Conservation (phyloP, 2,888 invertebrate genomes). For the Ryuthela nishihirai region DNA sequence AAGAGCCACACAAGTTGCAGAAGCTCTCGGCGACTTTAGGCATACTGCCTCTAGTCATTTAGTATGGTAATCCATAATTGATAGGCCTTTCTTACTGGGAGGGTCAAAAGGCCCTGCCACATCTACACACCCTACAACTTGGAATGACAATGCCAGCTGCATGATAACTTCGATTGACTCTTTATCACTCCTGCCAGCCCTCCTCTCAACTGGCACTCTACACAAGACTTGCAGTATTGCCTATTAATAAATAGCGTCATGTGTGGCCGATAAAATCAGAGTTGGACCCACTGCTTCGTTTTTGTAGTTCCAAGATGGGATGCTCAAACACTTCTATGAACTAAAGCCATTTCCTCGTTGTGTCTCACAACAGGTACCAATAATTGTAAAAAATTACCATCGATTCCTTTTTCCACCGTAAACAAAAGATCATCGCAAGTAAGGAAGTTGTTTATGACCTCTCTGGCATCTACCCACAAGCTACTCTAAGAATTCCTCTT, state of each 20-base stretch:
- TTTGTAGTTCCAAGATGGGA: not conserved
- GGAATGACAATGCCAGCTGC: not conserved
- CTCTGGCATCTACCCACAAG: no score
- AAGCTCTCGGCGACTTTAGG: no score
- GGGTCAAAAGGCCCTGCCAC: constrained; percentile 1
- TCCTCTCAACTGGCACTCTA: not conserved
- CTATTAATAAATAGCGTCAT: not conserved
- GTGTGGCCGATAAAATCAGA: constrained; percentile 7
- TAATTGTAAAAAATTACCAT: no score
- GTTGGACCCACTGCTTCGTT: constrained; percentile 1
- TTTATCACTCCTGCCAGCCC: not conserved
- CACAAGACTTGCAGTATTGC: no score
- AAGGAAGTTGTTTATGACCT: no score
- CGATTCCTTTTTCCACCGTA: no score
- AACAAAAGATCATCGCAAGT: no score
- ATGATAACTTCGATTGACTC: not conserved
- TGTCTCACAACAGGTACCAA: no score
- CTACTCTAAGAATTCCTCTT: no score
- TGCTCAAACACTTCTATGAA: not conserved
- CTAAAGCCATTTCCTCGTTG: no score
- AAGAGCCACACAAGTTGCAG: not conserved
- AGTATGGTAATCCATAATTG: not conserved
- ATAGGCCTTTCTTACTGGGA: not conserved
- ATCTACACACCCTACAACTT: constrained; percentile 3
- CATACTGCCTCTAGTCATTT: not conserved